Evolutionary conservation across 2,113 vertebrate species (phyloP).

Genomic region (Zosterops hypoxanthus): DNA sequence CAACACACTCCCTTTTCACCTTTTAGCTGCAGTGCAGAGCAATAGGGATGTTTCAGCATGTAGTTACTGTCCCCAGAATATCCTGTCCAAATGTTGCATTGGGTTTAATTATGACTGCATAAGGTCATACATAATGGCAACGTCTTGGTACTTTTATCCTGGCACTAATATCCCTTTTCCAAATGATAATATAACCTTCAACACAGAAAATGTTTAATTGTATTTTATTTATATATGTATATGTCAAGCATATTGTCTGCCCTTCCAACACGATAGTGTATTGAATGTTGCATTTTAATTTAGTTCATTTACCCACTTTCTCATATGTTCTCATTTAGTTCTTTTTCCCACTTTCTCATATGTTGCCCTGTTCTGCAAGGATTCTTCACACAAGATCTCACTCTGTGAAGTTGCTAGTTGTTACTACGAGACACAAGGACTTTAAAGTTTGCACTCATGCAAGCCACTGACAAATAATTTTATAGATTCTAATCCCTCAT

Average conservation of each 20-base stretch:
- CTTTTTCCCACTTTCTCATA: background rate
- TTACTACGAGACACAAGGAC: background rate
- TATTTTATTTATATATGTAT: background rate
- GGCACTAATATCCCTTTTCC: background rate
- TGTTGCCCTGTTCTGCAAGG: background rate
- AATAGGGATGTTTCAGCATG: background rate
- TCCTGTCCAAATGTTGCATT: background rate
- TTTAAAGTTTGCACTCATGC: background rate
- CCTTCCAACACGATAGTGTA: background rate
- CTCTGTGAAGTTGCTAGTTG: background rate
- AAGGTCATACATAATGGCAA: background rate
- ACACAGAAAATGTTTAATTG: background rate
- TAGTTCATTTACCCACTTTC: background rate
- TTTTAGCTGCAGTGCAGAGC: background rate
- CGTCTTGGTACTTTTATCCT: background rate
- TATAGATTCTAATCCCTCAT: background rate
- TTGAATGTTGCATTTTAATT: background rate
- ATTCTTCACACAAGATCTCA: background rate
- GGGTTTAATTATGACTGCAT: background rate
- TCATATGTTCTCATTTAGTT: background rate
- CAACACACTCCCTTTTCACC: accelerated
- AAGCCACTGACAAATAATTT: background rate
- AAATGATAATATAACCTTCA: background rate
- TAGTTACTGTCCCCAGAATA: background rate
- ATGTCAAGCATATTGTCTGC: background rate